These are phyloP conservation scores for Eulemur mongoz DNA, from an alignment of 2,797 vertebrate genomes.

Conservation along the genomic window DNA sequence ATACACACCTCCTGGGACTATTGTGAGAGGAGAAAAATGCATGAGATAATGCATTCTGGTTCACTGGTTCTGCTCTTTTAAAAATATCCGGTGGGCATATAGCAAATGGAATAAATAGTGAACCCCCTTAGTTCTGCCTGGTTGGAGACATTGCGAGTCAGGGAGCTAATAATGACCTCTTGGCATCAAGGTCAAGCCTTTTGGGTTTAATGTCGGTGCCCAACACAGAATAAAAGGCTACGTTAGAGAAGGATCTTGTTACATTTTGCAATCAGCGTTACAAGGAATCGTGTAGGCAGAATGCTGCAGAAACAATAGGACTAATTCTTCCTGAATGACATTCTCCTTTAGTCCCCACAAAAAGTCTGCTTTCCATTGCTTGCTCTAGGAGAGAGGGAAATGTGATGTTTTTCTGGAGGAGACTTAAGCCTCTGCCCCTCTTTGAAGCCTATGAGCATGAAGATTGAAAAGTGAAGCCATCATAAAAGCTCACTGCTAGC, in stretches of 20 bases:
- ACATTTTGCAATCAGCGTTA: not conserved
- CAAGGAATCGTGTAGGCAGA: not conserved
- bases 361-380: not conserved
- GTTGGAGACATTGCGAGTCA: constrained; percentile 29
- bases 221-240: not conserved
- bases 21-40: not conserved
- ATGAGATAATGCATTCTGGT: not conserved
- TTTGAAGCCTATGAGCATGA: not conserved
- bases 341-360: not conserved
- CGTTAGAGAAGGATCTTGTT: not conserved
- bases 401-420: not conserved
- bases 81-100: not conserved
- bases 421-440: not conserved
- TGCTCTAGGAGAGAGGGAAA: not conserved
- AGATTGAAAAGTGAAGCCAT: not conserved
- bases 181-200: not conserved
- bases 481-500: no score
- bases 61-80: constrained; percentile 24
- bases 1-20: not conserved
- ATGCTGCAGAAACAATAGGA: not conserved
- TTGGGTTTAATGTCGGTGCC: not conserved
- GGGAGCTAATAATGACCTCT: not conserved
- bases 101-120: constrained; percentile 1
- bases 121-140: constrained; percentile 64
- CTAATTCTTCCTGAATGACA: not conserved